These are phyloP conservation scores for Sitophilus oryzae DNA, from an alignment of 1,140 invertebrate species.

Conservation along the genomic window DNA sequence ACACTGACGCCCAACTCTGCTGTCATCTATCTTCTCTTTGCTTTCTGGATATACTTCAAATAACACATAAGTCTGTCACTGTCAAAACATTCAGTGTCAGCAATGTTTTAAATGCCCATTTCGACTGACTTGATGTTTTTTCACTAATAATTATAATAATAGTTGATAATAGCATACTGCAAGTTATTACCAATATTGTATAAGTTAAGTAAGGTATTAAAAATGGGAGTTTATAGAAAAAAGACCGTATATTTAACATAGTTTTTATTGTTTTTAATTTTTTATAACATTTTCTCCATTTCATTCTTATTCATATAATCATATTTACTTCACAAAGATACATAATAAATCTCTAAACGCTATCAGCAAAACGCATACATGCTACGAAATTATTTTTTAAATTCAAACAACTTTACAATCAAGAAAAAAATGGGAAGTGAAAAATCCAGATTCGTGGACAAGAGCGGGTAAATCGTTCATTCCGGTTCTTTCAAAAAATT, in stretches of 20 bases:
- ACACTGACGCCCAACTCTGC: too few species aligned
- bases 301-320: conserved; percentile 8
- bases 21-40: too few species aligned
- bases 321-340: conserved; percentile 6
- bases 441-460: background rate
- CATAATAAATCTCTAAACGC: conserved; percentile 1
- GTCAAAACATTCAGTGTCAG: too few species aligned
- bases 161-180: too few species aligned
- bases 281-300: conserved; percentile 25
- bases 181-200: too few species aligned
- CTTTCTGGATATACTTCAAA: too few species aligned
- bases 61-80: too few species aligned
- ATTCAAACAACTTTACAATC: background rate
- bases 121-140: too few species aligned
- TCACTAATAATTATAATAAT: too few species aligned
- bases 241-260: conserved; percentile 12
- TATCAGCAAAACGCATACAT: conserved; percentile 4
- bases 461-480: background rate
- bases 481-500: background rate
- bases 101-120: too few species aligned
- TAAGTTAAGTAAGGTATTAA: too few species aligned
- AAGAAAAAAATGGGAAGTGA: background rate
- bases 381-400: conserved; percentile 1
- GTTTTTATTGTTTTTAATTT: conserved; percentile 20
- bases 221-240: too few species aligned